Evolutionary conservation across 2,113 vertebrate species (phyloP).

Genomic region (Pollimyrus isidori): DNA sequence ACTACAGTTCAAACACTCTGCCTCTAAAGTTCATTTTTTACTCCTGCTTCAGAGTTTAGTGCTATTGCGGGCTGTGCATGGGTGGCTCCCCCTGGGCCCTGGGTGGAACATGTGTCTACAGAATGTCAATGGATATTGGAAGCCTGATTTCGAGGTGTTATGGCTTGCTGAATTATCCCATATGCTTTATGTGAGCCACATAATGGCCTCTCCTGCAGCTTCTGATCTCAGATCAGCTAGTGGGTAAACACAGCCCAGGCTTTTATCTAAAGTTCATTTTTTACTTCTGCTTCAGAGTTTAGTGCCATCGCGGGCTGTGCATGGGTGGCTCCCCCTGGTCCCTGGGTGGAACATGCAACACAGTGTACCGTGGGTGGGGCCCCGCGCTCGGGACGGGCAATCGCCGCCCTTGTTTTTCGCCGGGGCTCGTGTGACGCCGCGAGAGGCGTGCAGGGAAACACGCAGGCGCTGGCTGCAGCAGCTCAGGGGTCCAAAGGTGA

Average conservation of each 20-base stretch:
- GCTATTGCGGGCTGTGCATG: too few species aligned
- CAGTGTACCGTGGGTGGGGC: not conserved
- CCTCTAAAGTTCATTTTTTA: not conserved
- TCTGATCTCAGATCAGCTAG: not conserved
- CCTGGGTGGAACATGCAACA: too few species aligned
- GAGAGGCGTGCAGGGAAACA: not conserved
- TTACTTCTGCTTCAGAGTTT: not conserved
- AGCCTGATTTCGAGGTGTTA: not conserved
- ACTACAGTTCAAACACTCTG: not conserved
- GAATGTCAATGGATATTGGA: not conserved
- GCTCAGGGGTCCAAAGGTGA: constrained; percentile 6
- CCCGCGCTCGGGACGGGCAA: not conserved
- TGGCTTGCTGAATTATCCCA: not conserved
- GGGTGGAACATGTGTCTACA: too few species aligned
- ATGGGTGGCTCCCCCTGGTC: too few species aligned
- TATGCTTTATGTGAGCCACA: not conserved
- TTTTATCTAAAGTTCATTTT: not conserved
- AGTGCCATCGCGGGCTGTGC: too few species aligned
- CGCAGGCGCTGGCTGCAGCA: not conserved
- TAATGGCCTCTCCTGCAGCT: not conserved
- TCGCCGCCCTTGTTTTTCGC: not conserved
- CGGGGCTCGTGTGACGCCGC: not conserved
- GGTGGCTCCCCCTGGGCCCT: too few species aligned
- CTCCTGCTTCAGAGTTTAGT: not conserved
- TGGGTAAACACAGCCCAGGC: not conserved